These are phyloP conservation scores for Sesia apiformis DNA, from an alignment of 2,888 invertebrate genomes.

Conservation along the genomic window DNA sequence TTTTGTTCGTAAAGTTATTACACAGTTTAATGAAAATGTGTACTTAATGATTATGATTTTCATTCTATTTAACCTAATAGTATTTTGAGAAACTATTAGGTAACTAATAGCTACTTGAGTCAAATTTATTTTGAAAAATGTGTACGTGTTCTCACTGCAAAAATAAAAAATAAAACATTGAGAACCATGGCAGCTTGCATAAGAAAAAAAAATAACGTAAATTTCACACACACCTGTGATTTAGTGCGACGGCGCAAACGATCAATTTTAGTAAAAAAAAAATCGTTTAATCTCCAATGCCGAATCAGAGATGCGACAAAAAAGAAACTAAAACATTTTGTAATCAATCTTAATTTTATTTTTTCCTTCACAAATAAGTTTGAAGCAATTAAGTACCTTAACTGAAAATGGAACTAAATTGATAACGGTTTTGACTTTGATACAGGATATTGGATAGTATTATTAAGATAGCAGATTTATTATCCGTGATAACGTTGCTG, in stretches of 20 bases:
- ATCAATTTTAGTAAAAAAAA: slow-evolving; percentile 37
- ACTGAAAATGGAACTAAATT: not conserved
- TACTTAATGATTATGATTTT: too few relatives aligned
- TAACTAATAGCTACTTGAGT: not conserved
- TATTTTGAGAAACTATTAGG: not conserved
- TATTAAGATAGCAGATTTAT: not conserved
- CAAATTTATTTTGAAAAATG: too few relatives aligned
- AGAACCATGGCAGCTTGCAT: slow-evolving; percentile 10
- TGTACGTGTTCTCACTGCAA: too few relatives aligned
- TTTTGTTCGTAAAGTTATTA: too few relatives aligned
- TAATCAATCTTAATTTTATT: slow-evolving; percentile 28
- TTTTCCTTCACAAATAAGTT: not conserved
- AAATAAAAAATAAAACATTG: slow-evolving; percentile 10
- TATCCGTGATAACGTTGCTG: not conserved
- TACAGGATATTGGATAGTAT: not conserved
- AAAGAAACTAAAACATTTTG: slow-evolving; percentile 24
- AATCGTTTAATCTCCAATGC: slow-evolving; percentile 31
- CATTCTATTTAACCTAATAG: not conserved
- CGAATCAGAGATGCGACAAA: slow-evolving; percentile 14
- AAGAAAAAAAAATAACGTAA: slow-evolving; percentile 40
- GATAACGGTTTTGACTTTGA: not conserved
- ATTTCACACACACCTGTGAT: slow-evolving; percentile 54
- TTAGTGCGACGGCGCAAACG: slow-evolving; percentile 40
- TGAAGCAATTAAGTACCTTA: not conserved
- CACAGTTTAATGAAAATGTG: too few relatives aligned